Conservation (phyloP, 2,888 invertebrate genomes). For the Dolichomitus sp. region DNA sequence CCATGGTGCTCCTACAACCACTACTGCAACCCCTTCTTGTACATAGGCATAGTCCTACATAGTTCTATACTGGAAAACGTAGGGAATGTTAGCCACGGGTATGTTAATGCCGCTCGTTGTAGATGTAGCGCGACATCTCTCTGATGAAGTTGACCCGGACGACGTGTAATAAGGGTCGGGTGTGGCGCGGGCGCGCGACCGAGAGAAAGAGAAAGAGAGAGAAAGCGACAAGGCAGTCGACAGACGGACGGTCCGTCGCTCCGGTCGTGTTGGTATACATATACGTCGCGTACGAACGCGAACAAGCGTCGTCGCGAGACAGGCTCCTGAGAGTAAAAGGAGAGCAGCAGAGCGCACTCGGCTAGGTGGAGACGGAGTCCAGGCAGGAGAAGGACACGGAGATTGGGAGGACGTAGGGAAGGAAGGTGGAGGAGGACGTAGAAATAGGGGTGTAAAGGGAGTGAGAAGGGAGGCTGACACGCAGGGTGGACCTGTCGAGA, state of each 20-base stretch:
- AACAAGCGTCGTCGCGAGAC: constrained; percentile 53
- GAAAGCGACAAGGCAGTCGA: constrained; percentile 66
- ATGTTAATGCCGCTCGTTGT: constrained; percentile 80
- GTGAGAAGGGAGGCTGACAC: constrained; percentile 76
- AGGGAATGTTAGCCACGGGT: constrained; percentile 67
- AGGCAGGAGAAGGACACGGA: constrained; percentile 52
- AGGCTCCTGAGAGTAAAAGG: constrained; percentile 58
- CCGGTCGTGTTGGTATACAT: not conserved
- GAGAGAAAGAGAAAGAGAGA: constrained; percentile 71
- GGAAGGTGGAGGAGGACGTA: constrained; percentile 56
- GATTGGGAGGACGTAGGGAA: constrained; percentile 62
- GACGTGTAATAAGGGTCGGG: constrained; percentile 85
- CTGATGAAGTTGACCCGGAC: constrained; percentile 84
- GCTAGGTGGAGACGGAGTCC: constrained; percentile 60
- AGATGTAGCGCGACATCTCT: constrained; percentile 79
- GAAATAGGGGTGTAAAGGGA: constrained; percentile 70
- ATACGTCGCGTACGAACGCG: constrained; percentile 52
- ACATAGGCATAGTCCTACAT: not conserved
- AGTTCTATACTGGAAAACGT: constrained; percentile 17
- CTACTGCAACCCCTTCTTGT: constrained; percentile 11
- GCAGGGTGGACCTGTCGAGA: constrained; percentile 81
- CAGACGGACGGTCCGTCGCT: constrained; percentile 71
- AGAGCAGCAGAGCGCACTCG: constrained; percentile 61
- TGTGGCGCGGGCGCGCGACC: constrained; percentile 20
- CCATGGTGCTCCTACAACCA: not conserved